Percentiles rank a stretch among this genome's conserved stretches.
Evolutionary conservation across 1,140 invertebrate genomes (phyloP).

Genomic region (Riptortus pedestris): DNA sequence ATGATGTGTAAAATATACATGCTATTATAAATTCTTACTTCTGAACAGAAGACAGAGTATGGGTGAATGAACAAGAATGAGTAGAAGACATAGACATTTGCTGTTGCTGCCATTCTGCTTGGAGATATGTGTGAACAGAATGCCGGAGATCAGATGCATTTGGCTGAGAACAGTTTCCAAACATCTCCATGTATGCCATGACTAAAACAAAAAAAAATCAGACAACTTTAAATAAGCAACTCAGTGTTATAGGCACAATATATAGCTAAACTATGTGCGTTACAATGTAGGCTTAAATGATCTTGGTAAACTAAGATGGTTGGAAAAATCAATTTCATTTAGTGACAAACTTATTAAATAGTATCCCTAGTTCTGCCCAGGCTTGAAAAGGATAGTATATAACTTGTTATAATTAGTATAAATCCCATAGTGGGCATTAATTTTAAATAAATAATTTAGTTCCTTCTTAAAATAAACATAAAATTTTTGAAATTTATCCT

Average conservation of each 20-base stretch:
- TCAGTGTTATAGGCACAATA: not conserved
- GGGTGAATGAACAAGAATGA: slow-evolving; percentile 47
- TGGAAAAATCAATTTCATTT: too few species aligned
- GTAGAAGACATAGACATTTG: slow-evolving; percentile 46
- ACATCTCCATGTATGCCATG: slow-evolving; percentile 93
- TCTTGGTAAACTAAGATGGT: slow-evolving; percentile 19
- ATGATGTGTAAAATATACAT: too few species aligned
- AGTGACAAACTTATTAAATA: too few species aligned
- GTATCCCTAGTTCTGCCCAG: too few species aligned
- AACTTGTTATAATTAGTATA: too few species aligned
- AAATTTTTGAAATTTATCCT: too few species aligned
- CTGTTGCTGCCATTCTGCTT: slow-evolving; percentile 53
- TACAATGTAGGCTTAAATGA: slow-evolving; percentile 17
- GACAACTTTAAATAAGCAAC: too few species aligned
- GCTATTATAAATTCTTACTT: not conserved
- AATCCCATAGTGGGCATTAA: too few species aligned
- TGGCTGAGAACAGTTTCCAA: slow-evolving; percentile 75
- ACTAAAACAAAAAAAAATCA: slow-evolving; percentile 44
- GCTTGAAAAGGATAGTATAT: too few species aligned
- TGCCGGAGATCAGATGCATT: slow-evolving; percentile 62
- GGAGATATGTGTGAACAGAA: slow-evolving; percentile 66
- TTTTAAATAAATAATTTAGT: too few species aligned
- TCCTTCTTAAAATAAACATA: too few species aligned
- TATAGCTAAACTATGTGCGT: not conserved
- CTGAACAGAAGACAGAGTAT: not conserved